A percentile compares a stretch with the other conserved stretches of the same genome.
Conservation (phyloP, 2,888 invertebrate genomes). For the Apeira syringaria region DNA sequence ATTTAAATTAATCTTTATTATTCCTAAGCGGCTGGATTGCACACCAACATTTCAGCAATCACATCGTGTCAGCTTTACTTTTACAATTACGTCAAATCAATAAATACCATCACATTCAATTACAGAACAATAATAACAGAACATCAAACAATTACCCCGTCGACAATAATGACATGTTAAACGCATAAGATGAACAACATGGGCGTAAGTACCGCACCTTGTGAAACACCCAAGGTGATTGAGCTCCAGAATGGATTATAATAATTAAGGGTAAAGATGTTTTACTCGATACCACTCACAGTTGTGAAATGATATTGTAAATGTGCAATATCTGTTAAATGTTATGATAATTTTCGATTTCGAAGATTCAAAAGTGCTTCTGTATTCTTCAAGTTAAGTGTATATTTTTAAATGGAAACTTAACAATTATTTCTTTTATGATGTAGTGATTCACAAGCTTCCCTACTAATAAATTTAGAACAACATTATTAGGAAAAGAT, state of each 20-base stretch:
- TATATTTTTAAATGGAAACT: no score
- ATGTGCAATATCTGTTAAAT: slow-evolving; percentile 7
- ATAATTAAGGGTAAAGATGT: slow-evolving; percentile 29
- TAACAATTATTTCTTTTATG: no score
- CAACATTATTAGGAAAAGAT: no score
- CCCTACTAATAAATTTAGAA: no score
- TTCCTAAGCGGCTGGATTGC: no score
- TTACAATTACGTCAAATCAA: slow-evolving; percentile 3
- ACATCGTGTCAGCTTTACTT: no score
- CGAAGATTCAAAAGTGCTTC: no score
- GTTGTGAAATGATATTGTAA: slow-evolving; percentile 13
- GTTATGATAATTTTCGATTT: background rate
- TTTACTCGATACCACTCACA: slow-evolving; percentile 2
- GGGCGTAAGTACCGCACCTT: slow-evolving; percentile 11
- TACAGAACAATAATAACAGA: slow-evolving; percentile 12
- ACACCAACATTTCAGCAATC: no score
- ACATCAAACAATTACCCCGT: slow-evolving; percentile 17
- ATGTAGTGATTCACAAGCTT: no score
- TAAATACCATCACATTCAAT: slow-evolving; percentile 9
- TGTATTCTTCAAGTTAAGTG: no score
- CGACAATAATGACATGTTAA: slow-evolving; percentile 11
- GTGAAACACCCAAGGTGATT: slow-evolving; percentile 28
- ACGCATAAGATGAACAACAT: slow-evolving; percentile 4
- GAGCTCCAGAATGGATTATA: slow-evolving; percentile 24
- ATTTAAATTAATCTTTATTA: no score